Percentiles rank a stretch among this genome's conserved stretches.
Evolutionary conservation across 2,113 vertebrate genomes (phyloP).

Genomic region (Agelaius tricolor): DNA sequence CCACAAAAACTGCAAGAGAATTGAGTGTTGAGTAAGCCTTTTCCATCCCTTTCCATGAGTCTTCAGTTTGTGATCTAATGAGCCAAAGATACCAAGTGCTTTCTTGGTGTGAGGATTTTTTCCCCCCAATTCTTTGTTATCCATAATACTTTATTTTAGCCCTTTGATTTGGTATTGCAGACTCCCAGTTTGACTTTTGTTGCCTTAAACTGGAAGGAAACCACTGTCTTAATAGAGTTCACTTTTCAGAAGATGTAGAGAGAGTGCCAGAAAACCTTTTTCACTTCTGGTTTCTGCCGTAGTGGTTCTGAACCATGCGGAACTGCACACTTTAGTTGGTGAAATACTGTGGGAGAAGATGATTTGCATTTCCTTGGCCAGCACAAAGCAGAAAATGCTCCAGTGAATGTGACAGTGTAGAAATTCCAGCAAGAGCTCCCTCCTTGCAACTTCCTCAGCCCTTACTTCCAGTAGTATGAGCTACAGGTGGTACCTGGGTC

Average conservation of each 20-base stretch:
- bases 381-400: neutral
- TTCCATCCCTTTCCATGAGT: neutral
- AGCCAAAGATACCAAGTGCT: neutral
- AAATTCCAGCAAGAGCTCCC: neutral
- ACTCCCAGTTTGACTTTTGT: neutral
- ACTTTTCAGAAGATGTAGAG: neutral
- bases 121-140: rapidly evolving
- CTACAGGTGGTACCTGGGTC: neutral
- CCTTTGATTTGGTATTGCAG: neutral
- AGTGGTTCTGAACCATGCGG: neutral
- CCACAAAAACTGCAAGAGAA: neutral
- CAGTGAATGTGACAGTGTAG: neutral
- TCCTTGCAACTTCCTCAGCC: neutral
- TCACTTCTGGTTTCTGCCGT: neutral
- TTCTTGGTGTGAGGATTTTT: neutral
- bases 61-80: neutral
- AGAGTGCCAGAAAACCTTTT: neutral
- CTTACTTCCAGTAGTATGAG: neutral
- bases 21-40: neutral
- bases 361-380: neutral
- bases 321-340: neutral
- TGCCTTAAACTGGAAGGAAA: neutral
- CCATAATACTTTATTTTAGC: neutral
- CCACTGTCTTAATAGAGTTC: neutral
- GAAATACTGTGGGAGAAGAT: neutral